Percentiles rank a stretch among this genome's conserved stretches.
These are phyloP conservation scores for Penaeus chinensis DNA, from an alignment of 1,140 invertebrate species.

Conservation along the genomic window DNA sequence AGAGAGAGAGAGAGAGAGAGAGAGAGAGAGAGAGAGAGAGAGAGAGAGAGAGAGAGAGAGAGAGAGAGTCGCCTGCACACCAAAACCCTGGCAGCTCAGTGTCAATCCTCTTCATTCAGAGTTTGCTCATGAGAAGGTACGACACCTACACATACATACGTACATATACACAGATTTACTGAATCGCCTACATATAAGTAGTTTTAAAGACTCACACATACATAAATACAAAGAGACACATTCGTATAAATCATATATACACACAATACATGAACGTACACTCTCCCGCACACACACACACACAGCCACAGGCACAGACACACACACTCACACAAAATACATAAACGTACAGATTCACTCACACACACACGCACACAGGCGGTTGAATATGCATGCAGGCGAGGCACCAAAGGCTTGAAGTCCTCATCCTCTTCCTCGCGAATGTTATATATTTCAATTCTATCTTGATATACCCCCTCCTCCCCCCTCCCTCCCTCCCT, in stretches of 20 bases:
- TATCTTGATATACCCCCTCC: slow-evolving; percentile 53
- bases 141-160: slow-evolving; percentile 19
- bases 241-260: too few relatives aligned
- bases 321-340: slow-evolving; percentile 5
- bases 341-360: too few relatives aligned
- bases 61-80: neutral
- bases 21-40: neutral
- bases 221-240: too few relatives aligned
- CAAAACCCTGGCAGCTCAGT: too few relatives aligned
- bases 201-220: too few relatives aligned
- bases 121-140: neutral
- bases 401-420: slow-evolving; percentile 24
- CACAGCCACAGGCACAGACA: slow-evolving; percentile 25
- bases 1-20: slow-evolving; percentile 14
- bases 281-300: neutral
- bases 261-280: too few relatives aligned
- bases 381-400: slow-evolving; percentile 54
- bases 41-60: neutral
- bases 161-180: slow-evolving; percentile 20
- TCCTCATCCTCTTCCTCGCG: slow-evolving; percentile 8
- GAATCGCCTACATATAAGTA: neutral
- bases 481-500: neutral
- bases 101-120: neutral
- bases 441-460: slow-evolving; percentile 56
- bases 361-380: slow-evolving; percentile 21